These are phyloP conservation scores for Alethe diademata DNA, from an alignment of 2,113 vertebrate genomes.

Conservation along the genomic window DNA sequence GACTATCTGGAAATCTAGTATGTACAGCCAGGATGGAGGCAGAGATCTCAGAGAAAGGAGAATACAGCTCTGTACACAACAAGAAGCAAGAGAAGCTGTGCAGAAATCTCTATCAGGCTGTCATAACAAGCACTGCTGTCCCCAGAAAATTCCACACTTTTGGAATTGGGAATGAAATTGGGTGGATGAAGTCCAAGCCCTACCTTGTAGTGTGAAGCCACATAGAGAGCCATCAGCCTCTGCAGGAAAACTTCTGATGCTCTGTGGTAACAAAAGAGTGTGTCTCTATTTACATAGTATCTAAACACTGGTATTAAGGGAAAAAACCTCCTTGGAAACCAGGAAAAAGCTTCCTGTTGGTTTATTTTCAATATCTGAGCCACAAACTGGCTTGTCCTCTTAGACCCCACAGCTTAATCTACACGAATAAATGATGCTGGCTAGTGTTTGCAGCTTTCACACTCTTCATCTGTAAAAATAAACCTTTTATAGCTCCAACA, in stretches of 20 bases:
- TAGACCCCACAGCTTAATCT: neutral
- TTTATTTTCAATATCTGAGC: neutral
- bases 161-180: neutral
- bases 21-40: neutral
- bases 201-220: slow-evolving; percentile 98
- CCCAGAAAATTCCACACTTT: neutral
- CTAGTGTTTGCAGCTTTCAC: neutral
- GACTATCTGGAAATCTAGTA: neutral
- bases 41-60: neutral
- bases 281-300: slow-evolving; percentile 97
- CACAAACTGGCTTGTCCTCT: neutral
- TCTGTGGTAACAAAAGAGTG: slow-evolving; percentile 96
- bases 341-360: neutral
- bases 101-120: neutral
- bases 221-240: slow-evolving; percentile 94
- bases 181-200: neutral
- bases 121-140: neutral
- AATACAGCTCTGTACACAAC: neutral
- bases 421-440: neutral
- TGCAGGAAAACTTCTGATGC: slow-evolving; percentile 95
- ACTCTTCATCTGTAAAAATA: neutral
- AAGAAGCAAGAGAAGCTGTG: neutral
- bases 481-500: neutral
- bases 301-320: slow-evolving; percentile 79
- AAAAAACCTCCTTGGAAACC: neutral